These are phyloP conservation scores for Crotalus helleri DNA, from an alignment of 2,113 vertebrate species.

Conservation along the genomic window DNA sequence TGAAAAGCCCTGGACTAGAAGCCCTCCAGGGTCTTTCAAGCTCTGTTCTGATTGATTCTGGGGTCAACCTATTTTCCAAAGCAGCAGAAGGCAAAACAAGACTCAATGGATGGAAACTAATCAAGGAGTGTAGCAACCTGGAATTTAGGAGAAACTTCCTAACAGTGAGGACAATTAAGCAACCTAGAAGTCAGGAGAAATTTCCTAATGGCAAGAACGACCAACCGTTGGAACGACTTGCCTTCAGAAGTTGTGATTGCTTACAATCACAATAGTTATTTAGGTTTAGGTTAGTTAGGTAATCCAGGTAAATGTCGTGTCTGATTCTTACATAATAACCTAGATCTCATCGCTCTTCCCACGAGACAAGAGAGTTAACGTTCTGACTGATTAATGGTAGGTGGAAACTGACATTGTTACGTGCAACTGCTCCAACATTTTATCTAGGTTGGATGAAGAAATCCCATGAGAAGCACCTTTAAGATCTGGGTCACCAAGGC, in stretches of 20 bases:
- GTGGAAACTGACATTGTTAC: neutral
- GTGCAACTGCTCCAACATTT: neutral
- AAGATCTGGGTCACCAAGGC: neutral
- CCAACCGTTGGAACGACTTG: neutral
- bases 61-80: neutral
- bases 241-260: neutral
- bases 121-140: neutral
- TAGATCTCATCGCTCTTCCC: neutral
- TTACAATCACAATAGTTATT: no score
- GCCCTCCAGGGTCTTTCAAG: neutral
- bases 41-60: neutral
- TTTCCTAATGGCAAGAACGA: neutral
- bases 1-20: no score
- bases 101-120: neutral
- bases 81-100: neutral
- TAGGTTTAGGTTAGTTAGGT: neutral
- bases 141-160: neutral
- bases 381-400: slow-evolving; percentile 73
- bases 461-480: neutral
- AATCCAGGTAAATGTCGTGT: neutral
- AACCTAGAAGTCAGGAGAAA: neutral
- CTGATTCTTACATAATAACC: neutral
- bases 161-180: no score
- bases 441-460: neutral
- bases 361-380: neutral